Evolutionary conservation across 1,140 invertebrate genomes (phyloP).

Genomic region (Drosophila triauraria): DNA sequence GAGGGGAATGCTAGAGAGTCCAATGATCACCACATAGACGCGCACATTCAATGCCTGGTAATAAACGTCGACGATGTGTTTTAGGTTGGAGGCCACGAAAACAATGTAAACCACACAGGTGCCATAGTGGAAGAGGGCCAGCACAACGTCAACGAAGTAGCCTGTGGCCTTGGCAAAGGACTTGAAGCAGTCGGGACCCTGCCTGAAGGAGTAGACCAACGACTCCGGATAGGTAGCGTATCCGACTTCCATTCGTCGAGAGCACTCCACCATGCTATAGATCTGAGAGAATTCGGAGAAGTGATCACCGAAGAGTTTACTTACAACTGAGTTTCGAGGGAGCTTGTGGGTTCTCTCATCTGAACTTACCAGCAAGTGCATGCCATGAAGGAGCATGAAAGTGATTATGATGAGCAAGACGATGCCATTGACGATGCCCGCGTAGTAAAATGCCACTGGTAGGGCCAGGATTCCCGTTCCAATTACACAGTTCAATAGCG

Average conservation of each 20-base stretch:
- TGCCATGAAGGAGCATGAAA: conserved; percentile 41
- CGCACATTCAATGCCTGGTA: not conserved
- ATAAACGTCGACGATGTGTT: conserved; percentile 28
- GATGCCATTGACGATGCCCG: conserved; percentile 20
- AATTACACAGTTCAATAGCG: conserved; percentile 37
- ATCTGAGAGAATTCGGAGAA: conserved; percentile 14
- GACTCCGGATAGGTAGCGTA: conserved; percentile 38
- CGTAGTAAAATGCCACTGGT: conserved; percentile 35
- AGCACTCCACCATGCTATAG: conserved; percentile 47
- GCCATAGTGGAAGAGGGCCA: conserved; percentile 38
- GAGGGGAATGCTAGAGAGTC: not conserved
- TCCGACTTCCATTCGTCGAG: conserved; percentile 22
- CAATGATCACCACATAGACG: conserved; percentile 19
- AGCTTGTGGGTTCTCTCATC: too few species aligned
- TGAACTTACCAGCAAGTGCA: conserved; percentile 28
- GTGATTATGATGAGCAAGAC: not conserved
- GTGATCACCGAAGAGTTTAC: too few species aligned
- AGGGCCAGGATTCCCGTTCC: conserved; percentile 51
- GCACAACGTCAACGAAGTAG: conserved; percentile 25
- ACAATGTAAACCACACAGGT: conserved; percentile 43
- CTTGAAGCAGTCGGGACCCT: conserved; percentile 34
- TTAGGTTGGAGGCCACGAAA: conserved; percentile 32
- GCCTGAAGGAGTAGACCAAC: conserved; percentile 35
- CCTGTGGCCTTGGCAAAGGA: conserved; percentile 6
- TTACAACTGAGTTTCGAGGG: too few species aligned